A percentile compares a stretch with the other conserved stretches of the same genome.
Conservation (phyloP, 2,888 invertebrate genomes). For the Epinotia ramella region DNA sequence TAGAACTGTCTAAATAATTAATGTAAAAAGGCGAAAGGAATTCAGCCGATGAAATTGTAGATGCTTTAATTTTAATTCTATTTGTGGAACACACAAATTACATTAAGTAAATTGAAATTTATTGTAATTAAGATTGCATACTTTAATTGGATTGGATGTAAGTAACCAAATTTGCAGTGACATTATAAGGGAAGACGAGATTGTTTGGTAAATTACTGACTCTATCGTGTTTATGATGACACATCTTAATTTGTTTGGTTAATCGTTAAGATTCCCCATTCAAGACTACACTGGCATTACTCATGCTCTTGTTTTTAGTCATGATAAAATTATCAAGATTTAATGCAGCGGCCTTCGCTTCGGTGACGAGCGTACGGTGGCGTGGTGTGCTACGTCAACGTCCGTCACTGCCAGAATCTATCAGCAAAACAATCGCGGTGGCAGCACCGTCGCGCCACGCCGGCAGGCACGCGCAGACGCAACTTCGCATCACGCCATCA, state of each 20-base stretch:
- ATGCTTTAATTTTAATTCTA: conserved; percentile 51
- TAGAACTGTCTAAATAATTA: conserved; percentile 9
- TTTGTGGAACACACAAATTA: conserved; percentile 6
- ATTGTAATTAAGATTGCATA: background rate
- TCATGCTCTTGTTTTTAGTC: conserved; percentile 47
- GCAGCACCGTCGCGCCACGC: conserved; percentile 67
- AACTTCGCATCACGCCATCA: conserved; percentile 71
- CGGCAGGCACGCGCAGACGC: conserved; percentile 44
- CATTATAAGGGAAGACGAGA: conserved; percentile 18
- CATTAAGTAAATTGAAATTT: too few species aligned
- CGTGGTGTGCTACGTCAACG: conserved; percentile 56
- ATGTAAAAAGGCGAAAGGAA: conserved; percentile 14
- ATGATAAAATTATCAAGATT: conserved; percentile 52
- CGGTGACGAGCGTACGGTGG: conserved; percentile 51
- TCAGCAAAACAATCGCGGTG: conserved; percentile 57
- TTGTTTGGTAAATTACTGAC: conserved; percentile 28
- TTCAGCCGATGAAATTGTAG: conserved; percentile 46
- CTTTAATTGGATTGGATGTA: too few species aligned
- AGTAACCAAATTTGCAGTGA: too few species aligned
- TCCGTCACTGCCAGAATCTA: conserved; percentile 38
- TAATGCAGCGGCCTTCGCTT: conserved; percentile 63
- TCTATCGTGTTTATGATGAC: conserved; percentile 28
- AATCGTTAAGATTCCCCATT: conserved; percentile 36
- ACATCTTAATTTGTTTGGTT: conserved; percentile 34
- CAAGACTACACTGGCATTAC: conserved; percentile 28